Base-by-base conservation (phyloP, 2,797 vertebrate species). In the Sebastes oblongus region DNA sequence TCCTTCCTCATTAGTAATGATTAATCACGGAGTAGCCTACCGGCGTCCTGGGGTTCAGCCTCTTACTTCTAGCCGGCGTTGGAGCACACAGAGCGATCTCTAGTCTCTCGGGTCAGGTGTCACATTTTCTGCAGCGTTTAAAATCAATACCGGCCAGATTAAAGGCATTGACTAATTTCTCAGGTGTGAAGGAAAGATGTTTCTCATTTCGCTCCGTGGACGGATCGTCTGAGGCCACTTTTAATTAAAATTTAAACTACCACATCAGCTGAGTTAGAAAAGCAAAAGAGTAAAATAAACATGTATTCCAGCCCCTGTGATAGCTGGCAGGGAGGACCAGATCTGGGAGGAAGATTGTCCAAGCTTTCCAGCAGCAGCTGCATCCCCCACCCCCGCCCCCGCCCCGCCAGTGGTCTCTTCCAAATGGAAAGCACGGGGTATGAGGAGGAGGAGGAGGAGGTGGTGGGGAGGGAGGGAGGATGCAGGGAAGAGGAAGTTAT, bases 1-100 rank as follows among this genome's bases (percentile, higher is more conserved):
- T 92, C 91, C 81, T 71, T 85, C 78, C 92, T 94, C 92, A 94
- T 95, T 96, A 94, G 86, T 50, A 77, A 84, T 94, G 91, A 95
- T 95, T 94, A 91, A 95, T 95, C 89, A 89, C 72, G 27, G 72
- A 83, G 75, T 39, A 32, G 75, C 65, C 67, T 50, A 58, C 78
- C 74, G 25, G 68, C 88, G 88, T 84, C 89, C 77, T 70, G 85
- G 83, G 84, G 58, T 82, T 92, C 64, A 61, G 68, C 65, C 71
- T 78, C 34, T 68, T 71, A 74, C 71, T 70, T 81, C 69, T 55
- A 82, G 58, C 39, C 39, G 27, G 46, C 3, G 18, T 55, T 22
- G 36, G 71, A 81, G 61, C 36, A 78, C 29, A 32, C 8, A 29
- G 5, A 36, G 6, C 1, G 70, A 66, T 66, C 55, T 68, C 20